A percentile compares a stretch with the other conserved stretches of the same genome.
phyloP scores from a whole-genome alignment of 1,140 invertebrate genomes.

The Ladona fulva region DNA sequence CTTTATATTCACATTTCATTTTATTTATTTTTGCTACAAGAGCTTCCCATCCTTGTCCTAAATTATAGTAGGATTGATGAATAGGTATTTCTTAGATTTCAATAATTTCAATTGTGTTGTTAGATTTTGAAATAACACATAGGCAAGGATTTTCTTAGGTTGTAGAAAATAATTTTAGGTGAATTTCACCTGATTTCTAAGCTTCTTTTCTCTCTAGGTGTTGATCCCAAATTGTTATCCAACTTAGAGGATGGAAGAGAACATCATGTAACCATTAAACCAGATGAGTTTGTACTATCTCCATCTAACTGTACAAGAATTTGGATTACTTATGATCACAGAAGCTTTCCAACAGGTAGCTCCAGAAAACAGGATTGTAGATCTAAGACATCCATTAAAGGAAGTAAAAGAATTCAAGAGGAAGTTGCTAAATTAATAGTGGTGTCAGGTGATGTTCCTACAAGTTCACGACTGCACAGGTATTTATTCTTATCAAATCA shows the following conservation, averaged over 20 bases:
- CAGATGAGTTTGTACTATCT: background rate
- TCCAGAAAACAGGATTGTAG: background rate
- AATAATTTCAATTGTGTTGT: too few relatives aligned
- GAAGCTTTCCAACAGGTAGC: background rate
- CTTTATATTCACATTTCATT: too few relatives aligned
- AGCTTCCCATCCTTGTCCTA: too few relatives aligned
- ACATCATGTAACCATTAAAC: background rate
- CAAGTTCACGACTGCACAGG: background rate
- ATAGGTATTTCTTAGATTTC: too few relatives aligned
- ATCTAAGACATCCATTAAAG: background rate
- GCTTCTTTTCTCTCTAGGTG: background rate
- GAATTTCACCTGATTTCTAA: too few relatives aligned
- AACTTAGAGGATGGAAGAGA: background rate
- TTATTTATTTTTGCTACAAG: too few relatives aligned
- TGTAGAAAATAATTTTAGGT: too few relatives aligned
- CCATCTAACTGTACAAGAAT: background rate
- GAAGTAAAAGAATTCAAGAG: background rate
- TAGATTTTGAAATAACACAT: too few relatives aligned
- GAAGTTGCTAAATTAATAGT: background rate
- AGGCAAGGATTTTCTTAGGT: too few relatives aligned
- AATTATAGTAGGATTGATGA: too few relatives aligned
- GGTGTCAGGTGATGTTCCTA: background rate
- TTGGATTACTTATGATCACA: background rate
- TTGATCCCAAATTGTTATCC: background rate
- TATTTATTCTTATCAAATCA: background rate